Evolutionary conservation across 2,888 invertebrate genomes (phyloP).

Genomic region (Apamea anceps): DNA sequence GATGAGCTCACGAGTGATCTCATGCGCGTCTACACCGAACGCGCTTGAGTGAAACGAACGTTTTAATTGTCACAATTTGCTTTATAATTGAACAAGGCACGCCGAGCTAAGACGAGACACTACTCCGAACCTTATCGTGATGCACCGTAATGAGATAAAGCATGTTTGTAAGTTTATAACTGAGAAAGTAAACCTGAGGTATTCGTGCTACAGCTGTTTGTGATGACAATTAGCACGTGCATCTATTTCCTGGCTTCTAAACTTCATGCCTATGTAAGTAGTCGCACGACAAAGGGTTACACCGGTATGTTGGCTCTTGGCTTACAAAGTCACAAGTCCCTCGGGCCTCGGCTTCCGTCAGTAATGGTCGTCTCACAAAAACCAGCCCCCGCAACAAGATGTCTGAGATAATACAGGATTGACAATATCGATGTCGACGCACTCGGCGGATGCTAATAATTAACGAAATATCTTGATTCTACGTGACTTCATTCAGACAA

Average conservation of each 20-base stretch:
- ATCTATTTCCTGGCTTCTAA: slow-evolving; percentile 79
- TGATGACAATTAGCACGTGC: slow-evolving; percentile 79
- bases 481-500: slow-evolving; percentile 62
- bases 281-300: slow-evolving; percentile 70
- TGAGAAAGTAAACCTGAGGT: slow-evolving; percentile 74
- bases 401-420: slow-evolving; percentile 69
- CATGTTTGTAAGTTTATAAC: slow-evolving; percentile 71
- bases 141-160: slow-evolving; percentile 69
- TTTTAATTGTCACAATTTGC: slow-evolving; percentile 82
- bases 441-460: slow-evolving; percentile 71
- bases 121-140: slow-evolving; percentile 51
- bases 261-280: slow-evolving; percentile 72
- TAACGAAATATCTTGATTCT: slow-evolving; percentile 70
- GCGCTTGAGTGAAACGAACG: slow-evolving; percentile 73
- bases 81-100: slow-evolving; percentile 72
- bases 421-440: slow-evolving; percentile 70
- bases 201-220: slow-evolving; percentile 74
- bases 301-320: slow-evolving; percentile 61
- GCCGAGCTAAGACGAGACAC: slow-evolving; percentile 42
- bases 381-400: slow-evolving; percentile 75
- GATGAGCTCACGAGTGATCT: slow-evolving; percentile 85
- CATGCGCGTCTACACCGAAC: slow-evolving; percentile 71
- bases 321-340: slow-evolving; percentile 55
- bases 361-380: slow-evolving; percentile 79
- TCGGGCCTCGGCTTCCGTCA: slow-evolving; percentile 76